Base-by-base conservation (phyloP, 1,140 invertebrate species). In the Drosophila willistoni region DNA sequence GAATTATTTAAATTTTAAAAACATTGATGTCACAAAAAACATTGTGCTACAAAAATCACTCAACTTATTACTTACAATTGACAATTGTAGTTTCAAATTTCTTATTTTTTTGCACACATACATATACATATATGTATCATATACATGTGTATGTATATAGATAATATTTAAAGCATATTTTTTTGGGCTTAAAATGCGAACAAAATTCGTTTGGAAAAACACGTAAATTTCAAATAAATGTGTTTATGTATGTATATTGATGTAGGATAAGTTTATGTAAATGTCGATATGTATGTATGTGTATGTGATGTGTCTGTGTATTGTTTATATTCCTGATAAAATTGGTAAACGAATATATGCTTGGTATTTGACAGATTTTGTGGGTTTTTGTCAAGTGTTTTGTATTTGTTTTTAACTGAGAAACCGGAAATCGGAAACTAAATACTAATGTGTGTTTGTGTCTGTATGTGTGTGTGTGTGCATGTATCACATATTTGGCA, bases 11-110 rank as follows among this genome's bases (percentile, higher is more conserved):
- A 29, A 7, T 29, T 29, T 29, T 29, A 29, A 22, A 54, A 76
- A 76, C 73, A 76, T 64, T 76, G 73, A 76, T 76, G 76, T 69
- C 73, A 76, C 73, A 77, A 70, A 77, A 29, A 73, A 76, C 41
- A 25, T 44, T 68, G 71, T 64, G 61, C 74, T 74, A 82, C 64
- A 66, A 73, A 83, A 74, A 69, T 65, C 64, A 71, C 59, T 66
- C 39, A 63, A 44, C 19, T 56, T 77, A 69, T 85, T 87, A 85
- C 82, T 85, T 85, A 85, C 82, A 85, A 85, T 87, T 87, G 83
- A 84, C 81, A 80, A 59, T 82, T 80, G 81, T 73, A 81, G 75
- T 81, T 81, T 64, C 56, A 71, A 66, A 10, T 36, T 36, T 36
- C 34, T 68, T 77, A 22, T 73, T 60, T 19, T 19, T 47, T 19